Base-by-base conservation (phyloP, 2,797 vertebrate genomes). In the Onychomys torridus region DNA sequence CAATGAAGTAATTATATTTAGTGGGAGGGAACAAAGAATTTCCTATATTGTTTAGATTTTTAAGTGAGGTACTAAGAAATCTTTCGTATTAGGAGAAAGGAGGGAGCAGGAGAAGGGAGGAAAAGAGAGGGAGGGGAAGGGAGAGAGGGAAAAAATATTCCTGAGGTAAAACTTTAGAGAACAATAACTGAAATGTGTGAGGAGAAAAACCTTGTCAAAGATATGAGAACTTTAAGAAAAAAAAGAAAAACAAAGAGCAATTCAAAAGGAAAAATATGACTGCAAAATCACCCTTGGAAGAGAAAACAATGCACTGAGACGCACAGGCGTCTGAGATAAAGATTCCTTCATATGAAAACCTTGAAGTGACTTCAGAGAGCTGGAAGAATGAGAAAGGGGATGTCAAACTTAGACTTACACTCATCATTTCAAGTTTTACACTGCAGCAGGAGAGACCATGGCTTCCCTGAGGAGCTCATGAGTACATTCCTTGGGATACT, bases 271-370 rank as follows among this genome's bases (percentile, higher is more conserved):
- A 67, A 87, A 23, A 46, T 2, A 79, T 6, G 25, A 8, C 73
- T 19, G 43, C 14, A 40, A 49, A 49, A 11, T 4, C 21, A 13
- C 65, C 83, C 34, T 4, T 12, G 4, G 8, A 27, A 87, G 63
- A 95, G 10, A 49, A 49, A 4, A 11, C 1, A 23, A 27, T 9
- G 13, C 1, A 1, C 1, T 8, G 0, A 49, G 40, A 1, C 5
- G 55, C 46, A 17, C 27, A 1, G 32, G 81, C 14, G 10, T 37
- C 27, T 82, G 27, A 63, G 13, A 71, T 2, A 94, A 93, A 63
- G 1, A 27, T 57, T 25, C 2, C 1, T 9, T 40, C 7, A 52
- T 93, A 23, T 23, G 21, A 65, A 69, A 83, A 71, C 8, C 23
- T 59, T 27, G 6, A 79, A 87, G 29, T 29, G 19, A 10, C 10